Evolutionary conservation across 2,113 vertebrate genomes (phyloP).

Genomic region (Petaurus breviceps): DNA sequence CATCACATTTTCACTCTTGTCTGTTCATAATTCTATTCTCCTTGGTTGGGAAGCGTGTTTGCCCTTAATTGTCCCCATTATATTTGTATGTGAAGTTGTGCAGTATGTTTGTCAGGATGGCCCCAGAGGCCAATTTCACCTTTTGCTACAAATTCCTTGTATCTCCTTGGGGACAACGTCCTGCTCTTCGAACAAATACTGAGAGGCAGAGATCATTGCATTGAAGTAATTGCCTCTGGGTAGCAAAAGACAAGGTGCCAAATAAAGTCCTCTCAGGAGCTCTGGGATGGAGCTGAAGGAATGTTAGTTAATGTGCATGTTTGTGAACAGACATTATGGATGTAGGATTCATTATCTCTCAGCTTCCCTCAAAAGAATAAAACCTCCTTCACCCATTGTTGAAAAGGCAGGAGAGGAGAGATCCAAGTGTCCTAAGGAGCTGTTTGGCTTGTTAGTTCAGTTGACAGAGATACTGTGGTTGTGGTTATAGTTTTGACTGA

Average conservation of each 20-base stretch:
- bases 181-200: neutral
- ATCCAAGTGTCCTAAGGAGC: neutral
- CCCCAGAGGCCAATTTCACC: too few relatives aligned
- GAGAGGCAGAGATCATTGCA: neutral
- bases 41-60: too few relatives aligned
- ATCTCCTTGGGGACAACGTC: neutral
- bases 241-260: neutral
- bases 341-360: neutral
- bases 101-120: neutral
- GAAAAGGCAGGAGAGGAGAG: neutral
- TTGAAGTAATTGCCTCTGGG: neutral
- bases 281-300: neutral
- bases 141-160: neutral
- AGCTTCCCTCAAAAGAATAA: neutral
- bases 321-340: neutral
- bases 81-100: neutral
- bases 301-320: neutral
- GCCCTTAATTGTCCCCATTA: neutral
- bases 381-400: neutral
- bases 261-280: neutral
- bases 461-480: neutral
- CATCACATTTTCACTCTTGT: neutral
- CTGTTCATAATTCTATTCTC: neutral
- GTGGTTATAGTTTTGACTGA: neutral
- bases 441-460: neutral